Evolutionary conservation across 2,888 invertebrate genomes (phyloP), one percentile per base, ranked within the genome.

Genomic region (Erannis defoliaria): DNA sequence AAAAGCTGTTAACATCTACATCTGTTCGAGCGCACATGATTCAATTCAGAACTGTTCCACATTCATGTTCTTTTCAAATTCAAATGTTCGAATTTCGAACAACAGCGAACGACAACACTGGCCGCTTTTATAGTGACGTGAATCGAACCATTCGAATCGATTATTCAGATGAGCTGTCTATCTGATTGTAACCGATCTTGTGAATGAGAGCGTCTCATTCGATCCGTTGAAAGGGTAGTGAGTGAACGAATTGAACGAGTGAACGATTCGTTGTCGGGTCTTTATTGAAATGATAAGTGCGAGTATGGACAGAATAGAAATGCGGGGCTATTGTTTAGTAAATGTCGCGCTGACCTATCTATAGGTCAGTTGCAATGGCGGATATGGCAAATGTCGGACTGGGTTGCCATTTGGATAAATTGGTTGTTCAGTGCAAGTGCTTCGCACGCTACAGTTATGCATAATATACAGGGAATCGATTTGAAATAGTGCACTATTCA

Each of bases 81-180:
- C 78, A 80, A 84, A 85, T 85, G 46, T 81, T 81, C 58, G 79
- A 79, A 85, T 79, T 81, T 77, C 75, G 79, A 76, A 80, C 80
- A 80, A 77, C 78, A 73, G 69, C 60, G 72, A 72, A 70, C 74
- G 77, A 80, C 81, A 83, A 82, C 81, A 80, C 76, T 77, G 78
- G 72, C 78, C 78, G 75, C 76, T 79, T 80, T 78, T 79, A 81
- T 80, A 84, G 84, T 82, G 82, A 84, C 77, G 81, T 72, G 81
- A 81, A 75, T 74, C 76, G 78, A 73, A 70, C 71, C 70, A 63
- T 70, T 80, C 74, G 77, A 78, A 85, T 86, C 84, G 86, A 86
- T 87, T 86, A 85, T 82, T 85, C 81, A 80, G 84, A 83, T 82
- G 84, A 84, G 82, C 79, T 83, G 77, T 79, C 80, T 77, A 85